A percentile compares a stretch with the other conserved stretches of the same genome.
Conservation (phyloP, 2,113 vertebrate species). For the Porphyrio hochstetteri region DNA sequence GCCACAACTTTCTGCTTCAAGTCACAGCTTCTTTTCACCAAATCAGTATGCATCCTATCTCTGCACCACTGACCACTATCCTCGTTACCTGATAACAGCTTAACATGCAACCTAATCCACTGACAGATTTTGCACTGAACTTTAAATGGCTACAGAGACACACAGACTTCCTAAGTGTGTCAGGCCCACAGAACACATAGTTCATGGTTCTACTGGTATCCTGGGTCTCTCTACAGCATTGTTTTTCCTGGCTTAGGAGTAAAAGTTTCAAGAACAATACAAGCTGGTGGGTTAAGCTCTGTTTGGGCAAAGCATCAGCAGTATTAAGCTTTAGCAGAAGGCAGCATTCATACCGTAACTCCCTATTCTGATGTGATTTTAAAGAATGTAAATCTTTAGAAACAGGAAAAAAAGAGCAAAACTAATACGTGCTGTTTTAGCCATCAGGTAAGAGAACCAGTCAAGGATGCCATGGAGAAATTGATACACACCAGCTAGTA, state of each 20-base stretch:
- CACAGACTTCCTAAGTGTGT: not conserved
- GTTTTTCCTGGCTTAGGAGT: constrained; percentile 21
- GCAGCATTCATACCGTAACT: not conserved
- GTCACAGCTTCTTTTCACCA: not conserved
- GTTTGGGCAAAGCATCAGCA: not conserved
- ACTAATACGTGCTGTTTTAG: not conserved
- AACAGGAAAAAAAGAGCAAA: not conserved
- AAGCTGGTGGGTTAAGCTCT: not conserved
- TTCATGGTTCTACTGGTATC: not conserved
- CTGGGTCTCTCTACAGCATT: not conserved
- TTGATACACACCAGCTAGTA: not conserved
- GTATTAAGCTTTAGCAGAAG: not conserved
- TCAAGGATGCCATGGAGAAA: not conserved
- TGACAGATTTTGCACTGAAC: constrained; percentile 20
- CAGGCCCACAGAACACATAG: constrained; percentile 31
- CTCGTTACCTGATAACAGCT: not conserved
- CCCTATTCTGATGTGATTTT: not conserved
- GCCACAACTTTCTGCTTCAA: constrained; percentile 8
- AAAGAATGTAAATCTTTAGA: not conserved
- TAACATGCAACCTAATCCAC: not conserved
- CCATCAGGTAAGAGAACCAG: not conserved
- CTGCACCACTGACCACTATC: not conserved
- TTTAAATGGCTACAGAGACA: not conserved
- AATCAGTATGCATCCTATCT: not conserved
- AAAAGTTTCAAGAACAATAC: constrained; percentile 24